Conservation (phyloP, 2,113 vertebrate genomes). For the Myiozetetes cayanensis region DNA sequence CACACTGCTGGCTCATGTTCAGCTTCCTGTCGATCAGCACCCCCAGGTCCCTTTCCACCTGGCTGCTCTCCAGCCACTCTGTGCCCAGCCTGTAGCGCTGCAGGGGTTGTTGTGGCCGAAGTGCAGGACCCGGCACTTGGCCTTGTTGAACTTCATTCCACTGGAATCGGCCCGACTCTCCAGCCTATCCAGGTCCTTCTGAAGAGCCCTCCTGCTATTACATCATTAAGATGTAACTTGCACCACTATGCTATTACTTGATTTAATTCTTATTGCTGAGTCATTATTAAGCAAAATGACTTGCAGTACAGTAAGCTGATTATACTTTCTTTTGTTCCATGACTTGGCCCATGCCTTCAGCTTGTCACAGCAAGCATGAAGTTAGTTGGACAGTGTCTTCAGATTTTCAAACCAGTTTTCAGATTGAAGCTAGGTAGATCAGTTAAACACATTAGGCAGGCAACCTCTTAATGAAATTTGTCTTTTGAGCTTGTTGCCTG, state of each 20-base stretch:
- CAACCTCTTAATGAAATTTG: neutral
- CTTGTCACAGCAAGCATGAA: neutral
- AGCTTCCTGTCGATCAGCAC: too few species aligned
- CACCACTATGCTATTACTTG: neutral
- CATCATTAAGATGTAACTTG: neutral
- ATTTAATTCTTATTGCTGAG: neutral
- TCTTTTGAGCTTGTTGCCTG: neutral
- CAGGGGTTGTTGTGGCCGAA: too few species aligned
- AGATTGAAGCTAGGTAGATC: neutral
- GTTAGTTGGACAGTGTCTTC: neutral
- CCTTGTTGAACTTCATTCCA: too few species aligned
- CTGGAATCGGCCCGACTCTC: too few species aligned
- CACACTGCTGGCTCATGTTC: too few species aligned
- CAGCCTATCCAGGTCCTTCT: too few species aligned
- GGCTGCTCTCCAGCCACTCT: too few species aligned
- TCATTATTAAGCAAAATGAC: neutral
- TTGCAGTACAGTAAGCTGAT: neutral
- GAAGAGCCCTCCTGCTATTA: too few species aligned
- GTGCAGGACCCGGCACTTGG: too few species aligned
- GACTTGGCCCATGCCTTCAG: neutral
- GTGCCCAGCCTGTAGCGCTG: too few species aligned
- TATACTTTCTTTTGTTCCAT: neutral
- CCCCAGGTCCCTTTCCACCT: too few species aligned
- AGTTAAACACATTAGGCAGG: neutral
- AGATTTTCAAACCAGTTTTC: neutral